Base-by-base conservation (phyloP, 2,888 invertebrate species). In the Diachrysia chrysitis region DNA sequence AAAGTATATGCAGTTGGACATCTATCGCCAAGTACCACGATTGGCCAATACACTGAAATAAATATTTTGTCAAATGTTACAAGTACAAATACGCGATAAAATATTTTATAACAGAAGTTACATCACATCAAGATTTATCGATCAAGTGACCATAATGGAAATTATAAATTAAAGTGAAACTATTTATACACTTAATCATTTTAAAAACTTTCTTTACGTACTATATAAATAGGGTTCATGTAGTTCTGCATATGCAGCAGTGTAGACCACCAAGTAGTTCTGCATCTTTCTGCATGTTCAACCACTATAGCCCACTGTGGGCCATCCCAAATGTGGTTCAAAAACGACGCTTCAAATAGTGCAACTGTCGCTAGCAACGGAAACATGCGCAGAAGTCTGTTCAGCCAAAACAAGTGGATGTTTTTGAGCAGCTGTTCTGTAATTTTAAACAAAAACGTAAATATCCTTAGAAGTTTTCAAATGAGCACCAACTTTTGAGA, bases 181-280 rank as follows among this genome's bases (percentile, higher is more conserved):
- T n/a, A n/a, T n/a, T n/a, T n/a, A n/a, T n/a, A n/a, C n/a, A n/a
- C n/a, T n/a, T n/a, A n/a, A n/a, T n/a, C n/a, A n/a, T n/a, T n/a
- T n/a, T n/a, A n/a, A n/a, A n/a, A n/a, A n/a, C n/a, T 6, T 0
- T n/a, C 6, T 10, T 1, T 16, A 79, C 88, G 78, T 53, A 90
- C 90, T 56, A 81, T 78, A 53, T 72, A 60, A 0, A 32, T 35
- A 12, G 86, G 81, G 29, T 83, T 89, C 25, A 90, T 79, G 56
- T 83, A 90, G 63, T 92, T 92, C 66, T 92, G 92, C 2, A 91
- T 75, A 66, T 92, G 86, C n/a, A 92, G 70, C 48, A 92, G 69
- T 0, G 91, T 87, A 1, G 86, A 70, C 92, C 92, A 92, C 92
- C 92, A 92, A 32, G 82, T 82, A 0, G 76, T 63, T 35, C 91